A percentile compares a stretch with the other conserved stretches of the same genome.
phyloP scores from a whole-genome alignment of 2,113 vertebrate genomes.

The Nothocercus nigrocapillus region DNA sequence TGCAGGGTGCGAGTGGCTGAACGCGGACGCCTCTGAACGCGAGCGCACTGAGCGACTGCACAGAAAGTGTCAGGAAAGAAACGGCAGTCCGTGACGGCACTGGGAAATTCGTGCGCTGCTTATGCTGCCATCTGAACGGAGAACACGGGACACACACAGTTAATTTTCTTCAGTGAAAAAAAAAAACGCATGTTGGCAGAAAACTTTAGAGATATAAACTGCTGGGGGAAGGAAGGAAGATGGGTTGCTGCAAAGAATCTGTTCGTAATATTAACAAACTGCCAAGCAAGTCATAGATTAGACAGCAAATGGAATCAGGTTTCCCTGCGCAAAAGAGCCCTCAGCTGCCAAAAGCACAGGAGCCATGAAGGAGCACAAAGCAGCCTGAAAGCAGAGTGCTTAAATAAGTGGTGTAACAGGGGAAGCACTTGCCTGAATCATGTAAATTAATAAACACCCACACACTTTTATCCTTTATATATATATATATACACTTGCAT shows the following conservation, averaged over 20 bases:
- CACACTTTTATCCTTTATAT: not conserved
- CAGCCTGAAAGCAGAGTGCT: constrained; percentile 54
- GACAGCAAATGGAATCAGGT: not conserved
- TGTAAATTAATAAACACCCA: constrained; percentile 5
- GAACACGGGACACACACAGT: fast-evolving
- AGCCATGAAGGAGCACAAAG: constrained; percentile 65
- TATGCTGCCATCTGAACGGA: not conserved
- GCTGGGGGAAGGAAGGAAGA: not conserved
- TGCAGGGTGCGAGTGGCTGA: too few relatives aligned
- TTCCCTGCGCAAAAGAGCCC: constrained; percentile 45
- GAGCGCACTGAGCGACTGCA: too few relatives aligned
- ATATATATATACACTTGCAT: too few relatives aligned
- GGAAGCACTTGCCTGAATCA: constrained; percentile 45
- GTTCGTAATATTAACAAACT: not conserved
- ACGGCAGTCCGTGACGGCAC: not conserved
- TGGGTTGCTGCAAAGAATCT: not conserved
- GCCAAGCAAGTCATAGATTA: not conserved
- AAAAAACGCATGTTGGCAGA: not conserved
- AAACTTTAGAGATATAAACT: not conserved
- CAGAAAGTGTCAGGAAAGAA: not conserved
- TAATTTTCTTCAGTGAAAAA: not conserved
- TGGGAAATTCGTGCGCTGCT: not conserved
- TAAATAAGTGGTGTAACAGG: constrained; percentile 40
- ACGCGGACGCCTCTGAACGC: too few relatives aligned
- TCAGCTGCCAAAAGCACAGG: constrained; percentile 62